A percentile compares a stretch with the other conserved stretches of the same genome.
phyloP scores from a whole-genome alignment of 2,888 invertebrate species.

The Melinopterus prodromus region DNA sequence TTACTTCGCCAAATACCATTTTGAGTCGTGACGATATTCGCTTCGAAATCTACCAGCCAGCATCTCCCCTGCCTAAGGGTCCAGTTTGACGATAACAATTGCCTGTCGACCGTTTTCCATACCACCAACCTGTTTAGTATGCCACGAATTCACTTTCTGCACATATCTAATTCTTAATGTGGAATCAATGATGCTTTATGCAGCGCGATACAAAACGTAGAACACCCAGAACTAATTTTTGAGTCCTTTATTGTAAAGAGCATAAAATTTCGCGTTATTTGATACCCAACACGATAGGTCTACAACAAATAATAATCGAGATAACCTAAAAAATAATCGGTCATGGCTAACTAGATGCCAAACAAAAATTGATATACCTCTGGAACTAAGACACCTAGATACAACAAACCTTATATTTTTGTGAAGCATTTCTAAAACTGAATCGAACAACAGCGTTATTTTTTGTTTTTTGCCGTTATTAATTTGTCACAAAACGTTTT shows the following conservation, averaged over 20 bases:
- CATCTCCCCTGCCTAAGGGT: background rate
- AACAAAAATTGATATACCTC: no score
- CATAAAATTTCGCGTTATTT: no score
- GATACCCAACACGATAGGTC: no score
- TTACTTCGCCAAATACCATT: background rate
- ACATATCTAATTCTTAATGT: background rate
- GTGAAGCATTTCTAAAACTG: no score
- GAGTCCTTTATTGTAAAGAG: no score
- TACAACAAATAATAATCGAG: no score
- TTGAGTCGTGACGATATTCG: background rate
- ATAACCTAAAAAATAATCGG: no score
- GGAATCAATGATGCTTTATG: background rate
- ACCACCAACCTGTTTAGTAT: background rate
- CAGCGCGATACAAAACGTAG: background rate
- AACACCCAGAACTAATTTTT: background rate
- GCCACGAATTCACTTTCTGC: background rate
- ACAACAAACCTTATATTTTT: no score
- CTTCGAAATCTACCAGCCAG: background rate
- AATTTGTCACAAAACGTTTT: background rate
- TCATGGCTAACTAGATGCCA: no score
- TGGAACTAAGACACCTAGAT: no score
- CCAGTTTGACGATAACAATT: slow-evolving; percentile 4
- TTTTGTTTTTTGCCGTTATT: no score
- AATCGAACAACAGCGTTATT: no score
- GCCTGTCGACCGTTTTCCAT: background rate